A percentile compares a stretch with the other conserved stretches of the same genome.
phyloP scores from a whole-genome alignment of 2,113 vertebrate genomes.

The Ahaetulla prasina region DNA sequence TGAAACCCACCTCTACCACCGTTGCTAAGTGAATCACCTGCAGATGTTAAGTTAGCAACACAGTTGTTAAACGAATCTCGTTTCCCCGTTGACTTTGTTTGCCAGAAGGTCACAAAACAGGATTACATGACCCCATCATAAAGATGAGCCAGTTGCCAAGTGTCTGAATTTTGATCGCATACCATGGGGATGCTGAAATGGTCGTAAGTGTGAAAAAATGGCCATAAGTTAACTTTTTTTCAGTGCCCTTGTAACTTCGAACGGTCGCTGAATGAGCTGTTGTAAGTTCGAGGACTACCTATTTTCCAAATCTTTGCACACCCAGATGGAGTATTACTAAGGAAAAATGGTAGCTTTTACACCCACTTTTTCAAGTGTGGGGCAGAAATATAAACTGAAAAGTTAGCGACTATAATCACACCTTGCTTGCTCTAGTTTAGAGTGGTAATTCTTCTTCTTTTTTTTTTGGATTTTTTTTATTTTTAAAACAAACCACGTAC shows the following conservation, averaged over 20 bases:
- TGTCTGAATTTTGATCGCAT: not conserved
- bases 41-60: not conserved
- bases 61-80: accelerated
- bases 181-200: not conserved
- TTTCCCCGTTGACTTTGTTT: not conserved
- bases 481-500: no score
- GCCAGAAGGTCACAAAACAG: not conserved
- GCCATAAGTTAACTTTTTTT: not conserved
- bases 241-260: not conserved
- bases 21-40: not conserved
- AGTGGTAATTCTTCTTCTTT: not conserved
- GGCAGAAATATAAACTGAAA: not conserved
- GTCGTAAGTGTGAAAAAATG: not conserved
- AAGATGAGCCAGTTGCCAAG: not conserved
- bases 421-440: not conserved
- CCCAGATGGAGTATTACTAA: not conserved
- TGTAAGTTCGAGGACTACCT: not conserved
- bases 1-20: no score
- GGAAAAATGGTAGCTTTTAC: not conserved
- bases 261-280: not conserved
- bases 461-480: no score
- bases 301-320: not conserved
- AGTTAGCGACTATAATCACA: not conserved
- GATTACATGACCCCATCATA: not conserved
- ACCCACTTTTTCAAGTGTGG: not conserved